Base-by-base conservation (phyloP, 2,113 vertebrate genomes). In the Cyphomyrus plagiostoma region DNA sequence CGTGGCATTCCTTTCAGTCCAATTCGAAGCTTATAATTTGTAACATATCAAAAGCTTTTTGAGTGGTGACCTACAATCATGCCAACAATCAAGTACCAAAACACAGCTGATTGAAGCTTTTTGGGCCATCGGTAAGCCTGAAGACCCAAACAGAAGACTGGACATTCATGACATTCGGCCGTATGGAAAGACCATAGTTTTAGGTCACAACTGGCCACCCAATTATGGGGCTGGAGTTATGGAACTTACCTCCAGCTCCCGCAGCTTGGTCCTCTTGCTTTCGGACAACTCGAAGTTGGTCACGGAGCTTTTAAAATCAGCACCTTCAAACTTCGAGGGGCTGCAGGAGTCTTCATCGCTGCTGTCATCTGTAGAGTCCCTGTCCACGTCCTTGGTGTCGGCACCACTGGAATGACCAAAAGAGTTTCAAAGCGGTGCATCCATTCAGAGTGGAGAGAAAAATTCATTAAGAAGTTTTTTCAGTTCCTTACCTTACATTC, bases 281-380 rank as follows among this genome's bases (percentile, higher is more conserved):
- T 96, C 96, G 2, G 95, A 96, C 93, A 96, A 93, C 85, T 96
- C 95, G 77, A 96, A 95, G 88, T 93, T 93, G 91, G 90, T 92
- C 52, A 96, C 93, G 4, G 95, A 95, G 89, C 93, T 95, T 91
- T 96, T 96, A 90, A 96, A 95, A 88, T 95, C 95, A 2, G 93
- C 92, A 17, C 92, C 93, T 89, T 97, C 95, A 7, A 94, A 96
- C 92, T 94, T 96, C 15, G 94, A 92, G 0, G 90, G 92, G 13
- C 92, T 93, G 89, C 92, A 92, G 2, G 94, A 94, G 62, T 95
- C 91, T 26, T 83, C 94, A 1, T 94, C 95, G 2, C 95, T 95
- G 66, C 94, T 95, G 92, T 94, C 94, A 0, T 94, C 93, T 15
- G 94, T 94, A 0, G 94, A 95, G 88, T 94, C 93, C 13, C 93